Base-by-base conservation (phyloP, 2,888 invertebrate species). In the Polia nebulosa region DNA sequence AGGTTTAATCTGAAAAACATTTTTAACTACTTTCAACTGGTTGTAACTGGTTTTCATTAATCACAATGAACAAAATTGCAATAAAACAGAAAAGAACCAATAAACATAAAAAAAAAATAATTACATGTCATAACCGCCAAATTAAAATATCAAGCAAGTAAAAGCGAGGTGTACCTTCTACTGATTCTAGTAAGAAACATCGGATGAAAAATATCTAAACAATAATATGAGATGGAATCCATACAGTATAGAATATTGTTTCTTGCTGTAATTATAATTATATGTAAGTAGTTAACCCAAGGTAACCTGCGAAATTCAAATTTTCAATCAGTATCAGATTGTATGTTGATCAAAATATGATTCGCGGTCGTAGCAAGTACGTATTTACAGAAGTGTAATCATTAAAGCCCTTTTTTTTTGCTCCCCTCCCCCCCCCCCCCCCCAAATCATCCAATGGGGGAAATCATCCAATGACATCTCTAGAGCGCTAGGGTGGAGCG, bases 251-350 rank as follows among this genome's bases (percentile, higher is more conserved):
- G 15, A 62, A 56, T 67, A 34, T 11, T 73, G 27, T 7, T 58
- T 15, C 27, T 62, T 22, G 9, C 25, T 32, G 17, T 66, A 5
- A n/a, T 56, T 11, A 20, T 41, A 47, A 29, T 67, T 41, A 36
- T 34, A 47, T n/a, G 76, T 76, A 55, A 78, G 76, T 76, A 8
- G 3, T 8, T 45, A 6, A 11, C 15, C 13, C 11, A 32, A n/a
- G n/a, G n/a, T n/a, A n/a, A n/a, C n/a, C n/a, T n/a, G n/a, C n/a
- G n/a, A n/a, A n/a, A n/a, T n/a, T n/a, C n/a, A n/a, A n/a, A n/a
- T n/a, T n/a, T n/a, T n/a, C n/a, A n/a, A n/a, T n/a, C n/a, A n/a
- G n/a, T n/a, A n/a, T n/a, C n/a, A n/a, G n/a, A n/a, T n/a, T n/a
- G n/a, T n/a, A n/a, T n/a, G n/a, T n/a, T n/a, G n/a, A n/a, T n/a